Percentiles rank a stretch among this genome's conserved stretches.
phyloP scores from a whole-genome alignment of 2,888 invertebrate species.

The Rutpela maculata region DNA sequence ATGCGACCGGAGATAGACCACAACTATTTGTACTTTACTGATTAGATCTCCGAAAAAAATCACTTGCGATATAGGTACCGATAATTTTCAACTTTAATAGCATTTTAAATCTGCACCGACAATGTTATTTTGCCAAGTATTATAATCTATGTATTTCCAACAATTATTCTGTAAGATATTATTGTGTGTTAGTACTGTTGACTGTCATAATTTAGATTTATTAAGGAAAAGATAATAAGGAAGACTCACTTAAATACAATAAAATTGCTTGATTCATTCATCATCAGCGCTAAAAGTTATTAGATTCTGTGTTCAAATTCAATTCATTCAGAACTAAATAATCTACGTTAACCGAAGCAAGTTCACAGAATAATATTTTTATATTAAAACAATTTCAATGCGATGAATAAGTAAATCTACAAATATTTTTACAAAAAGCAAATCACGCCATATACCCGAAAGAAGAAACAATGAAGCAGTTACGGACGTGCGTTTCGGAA shows the following conservation, averaged over 20 bases:
- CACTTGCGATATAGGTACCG: background rate
- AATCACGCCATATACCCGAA: too few species aligned
- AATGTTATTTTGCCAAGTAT: background rate
- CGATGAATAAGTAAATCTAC: too few species aligned
- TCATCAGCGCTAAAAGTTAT: background rate
- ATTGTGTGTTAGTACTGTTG: background rate
- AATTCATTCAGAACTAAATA: background rate
- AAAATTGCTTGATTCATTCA: constrained; percentile 24
- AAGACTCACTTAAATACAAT: constrained; percentile 56
- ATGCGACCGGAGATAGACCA: constrained; percentile 53
- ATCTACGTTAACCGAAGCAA: too few species aligned
- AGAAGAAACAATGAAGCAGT: too few species aligned
- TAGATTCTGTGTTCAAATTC: background rate
- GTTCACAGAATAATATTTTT: too few species aligned
- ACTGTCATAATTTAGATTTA: constrained; percentile 49
- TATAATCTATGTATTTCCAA: background rate
- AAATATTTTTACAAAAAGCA: too few species aligned
- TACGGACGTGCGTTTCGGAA: too few species aligned
- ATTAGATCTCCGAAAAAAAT: constrained; percentile 53
- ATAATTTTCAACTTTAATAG: constrained; percentile 6
- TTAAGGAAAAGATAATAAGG: constrained; percentile 55
- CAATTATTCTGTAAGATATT: background rate
- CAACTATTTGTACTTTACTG: constrained; percentile 57
- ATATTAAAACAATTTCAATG: too few species aligned
- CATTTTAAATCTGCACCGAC: background rate